phyloP scores from a whole-genome alignment of 2,888 invertebrate species.

The Synergus umbraculus region DNA sequence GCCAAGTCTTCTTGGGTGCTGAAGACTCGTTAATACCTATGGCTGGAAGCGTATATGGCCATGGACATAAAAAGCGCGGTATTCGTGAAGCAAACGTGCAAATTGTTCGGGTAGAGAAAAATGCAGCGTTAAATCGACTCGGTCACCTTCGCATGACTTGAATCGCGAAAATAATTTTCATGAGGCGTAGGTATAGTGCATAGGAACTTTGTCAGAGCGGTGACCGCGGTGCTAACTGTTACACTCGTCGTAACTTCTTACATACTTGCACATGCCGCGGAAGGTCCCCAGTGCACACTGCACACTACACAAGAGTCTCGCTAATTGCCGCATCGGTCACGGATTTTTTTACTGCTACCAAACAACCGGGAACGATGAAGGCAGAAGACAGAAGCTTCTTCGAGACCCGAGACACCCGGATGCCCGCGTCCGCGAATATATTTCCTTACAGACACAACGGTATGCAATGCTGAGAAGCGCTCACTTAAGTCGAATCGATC shows the following conservation, averaged over 20 bases:
- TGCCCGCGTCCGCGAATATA: slow-evolving; percentile 3
- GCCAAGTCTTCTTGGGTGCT: slow-evolving; percentile 1
- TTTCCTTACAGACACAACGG: slow-evolving; percentile 20
- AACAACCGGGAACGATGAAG: slow-evolving; percentile 16
- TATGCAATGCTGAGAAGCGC: slow-evolving; percentile 16
- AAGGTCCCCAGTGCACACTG: not conserved
- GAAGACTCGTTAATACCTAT: slow-evolving; percentile 31
- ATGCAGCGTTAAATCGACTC: slow-evolving; percentile 38
- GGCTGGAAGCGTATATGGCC: slow-evolving; percentile 12
- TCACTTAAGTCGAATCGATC: slow-evolving; percentile 39
- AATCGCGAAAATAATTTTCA: slow-evolving; percentile 38
- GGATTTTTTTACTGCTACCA: slow-evolving; percentile 29
- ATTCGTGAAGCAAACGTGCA: slow-evolving; percentile 39
- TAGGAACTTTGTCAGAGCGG: slow-evolving; percentile 22
- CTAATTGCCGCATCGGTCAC: slow-evolving; percentile 21
- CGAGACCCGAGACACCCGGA: slow-evolving; percentile 12
- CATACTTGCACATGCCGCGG: slow-evolving; percentile 9
- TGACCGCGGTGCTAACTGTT: slow-evolving; percentile 28
- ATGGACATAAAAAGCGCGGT: slow-evolving; percentile 33
- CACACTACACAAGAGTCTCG: not conserved
- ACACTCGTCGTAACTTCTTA: slow-evolving; percentile 28
- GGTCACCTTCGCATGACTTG: slow-evolving; percentile 40
- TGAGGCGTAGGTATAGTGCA: slow-evolving; percentile 14
- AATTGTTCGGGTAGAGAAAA: slow-evolving; percentile 38
- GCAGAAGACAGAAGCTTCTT: slow-evolving; percentile 19